Base-by-base conservation (phyloP, 2,113 vertebrate species). In the Bubo blakistoni region DNA sequence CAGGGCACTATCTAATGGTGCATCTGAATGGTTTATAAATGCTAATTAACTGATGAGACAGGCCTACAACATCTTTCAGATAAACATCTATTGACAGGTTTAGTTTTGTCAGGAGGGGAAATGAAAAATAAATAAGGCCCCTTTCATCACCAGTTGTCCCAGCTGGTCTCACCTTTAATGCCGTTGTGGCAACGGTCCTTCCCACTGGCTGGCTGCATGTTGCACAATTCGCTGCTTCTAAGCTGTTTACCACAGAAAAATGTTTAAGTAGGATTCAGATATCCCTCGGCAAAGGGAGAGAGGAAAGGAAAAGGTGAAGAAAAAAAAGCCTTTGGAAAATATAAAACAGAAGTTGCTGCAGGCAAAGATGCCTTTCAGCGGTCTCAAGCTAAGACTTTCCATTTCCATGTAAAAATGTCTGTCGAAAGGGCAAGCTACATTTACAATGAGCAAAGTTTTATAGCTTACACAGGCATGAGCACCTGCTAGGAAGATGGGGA, bases 321-420 rank as follows among this genome's bases (percentile, higher is more conserved):
- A 13, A 4, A 58, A 55, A 63, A 42, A 36, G 22, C 65, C 83
- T 93, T 90, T 92, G 17, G 70, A 82, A 95, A 95, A 94, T 88
- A 92, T 44, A 90, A 96, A 95, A 32, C 51, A 89, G 90, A 87
- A 97, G 84, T 83, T 96, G 95, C 96, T 95, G 61, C 65, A 94
- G 94, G 96, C 85, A 94, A 73, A 94, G 91, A 94, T 59, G 85
- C 82, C 93, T 94, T 94, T 86, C 69, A 97, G 97, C 89, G 0
- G 90, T 96, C 96, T 96, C 88, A 94, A 96, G 93, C 78, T 87
- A 94, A 94, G 96, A 92, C 91, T 97, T 97, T 97, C 95, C 94
- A 98, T 98, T 98, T 97, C 97, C 97, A 97, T 97, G 96, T 97
- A 96, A 97, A 97, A 97, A 94, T 97, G 73, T 76, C 91, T 97